phyloP scores from a whole-genome alignment of 2,888 invertebrate species.

The Xylocampa areola region DNA sequence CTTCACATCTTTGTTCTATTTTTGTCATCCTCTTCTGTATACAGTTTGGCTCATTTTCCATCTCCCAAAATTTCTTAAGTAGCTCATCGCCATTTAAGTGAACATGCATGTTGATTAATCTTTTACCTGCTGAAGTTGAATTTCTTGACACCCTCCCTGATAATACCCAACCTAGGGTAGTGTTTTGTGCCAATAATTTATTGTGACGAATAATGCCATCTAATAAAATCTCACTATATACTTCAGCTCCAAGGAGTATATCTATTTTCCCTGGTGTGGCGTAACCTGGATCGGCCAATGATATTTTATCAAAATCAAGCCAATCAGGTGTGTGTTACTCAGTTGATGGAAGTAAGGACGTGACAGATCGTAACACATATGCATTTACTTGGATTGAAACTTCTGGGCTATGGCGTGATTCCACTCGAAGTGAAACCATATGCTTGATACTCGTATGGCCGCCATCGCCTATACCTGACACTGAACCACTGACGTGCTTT shows the following conservation, averaged over 20 bases:
- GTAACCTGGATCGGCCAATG: conserved; percentile 7
- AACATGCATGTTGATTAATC: background rate
- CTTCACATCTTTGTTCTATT: background rate
- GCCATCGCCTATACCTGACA: no score
- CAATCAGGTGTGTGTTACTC: background rate
- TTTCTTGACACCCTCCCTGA: no score
- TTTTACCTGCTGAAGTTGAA: background rate
- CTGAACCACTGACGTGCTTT: conserved; percentile 1
- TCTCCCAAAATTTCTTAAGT: conserved; percentile 1
- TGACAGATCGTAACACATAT: background rate
- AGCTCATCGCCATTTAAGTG: background rate
- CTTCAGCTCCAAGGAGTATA: conserved; percentile 9
- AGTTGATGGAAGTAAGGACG: conserved; percentile 2
- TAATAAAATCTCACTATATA: no score
- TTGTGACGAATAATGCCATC: background rate
- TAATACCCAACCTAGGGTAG: background rate
- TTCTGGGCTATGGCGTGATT: no score
- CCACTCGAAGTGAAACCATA: no score
- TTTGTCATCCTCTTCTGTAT: background rate
- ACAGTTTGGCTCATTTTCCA: background rate
- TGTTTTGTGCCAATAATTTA: background rate
- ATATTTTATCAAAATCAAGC: background rate
- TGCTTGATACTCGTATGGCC: no score
- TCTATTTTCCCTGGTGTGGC: conserved; percentile 9
- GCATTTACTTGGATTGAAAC: no score